Conservation (phyloP, 2,113 vertebrate genomes). For the Probosciger aterrimus region DNA sequence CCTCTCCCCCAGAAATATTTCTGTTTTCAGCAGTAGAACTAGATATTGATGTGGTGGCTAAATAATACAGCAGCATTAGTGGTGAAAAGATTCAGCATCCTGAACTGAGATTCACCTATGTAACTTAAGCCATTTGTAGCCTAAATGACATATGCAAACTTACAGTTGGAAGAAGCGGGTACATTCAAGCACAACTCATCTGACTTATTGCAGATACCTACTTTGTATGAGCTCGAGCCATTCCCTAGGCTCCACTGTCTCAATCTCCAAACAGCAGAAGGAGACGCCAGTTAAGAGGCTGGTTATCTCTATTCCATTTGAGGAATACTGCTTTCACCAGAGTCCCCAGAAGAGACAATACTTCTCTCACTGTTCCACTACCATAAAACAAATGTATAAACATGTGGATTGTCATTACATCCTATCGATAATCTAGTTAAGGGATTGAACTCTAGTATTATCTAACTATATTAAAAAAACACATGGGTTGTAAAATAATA, state of each 20-base stretch:
- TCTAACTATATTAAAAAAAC: background rate
- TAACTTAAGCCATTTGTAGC: background rate
- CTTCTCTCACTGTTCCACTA: background rate
- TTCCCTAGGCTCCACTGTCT: background rate
- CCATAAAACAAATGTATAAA: background rate
- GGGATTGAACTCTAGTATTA: background rate
- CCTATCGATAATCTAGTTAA: background rate
- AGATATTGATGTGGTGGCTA: background rate
- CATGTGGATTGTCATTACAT: background rate
- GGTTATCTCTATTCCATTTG: rapidly evolving
- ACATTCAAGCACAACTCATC: background rate
- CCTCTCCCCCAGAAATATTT: background rate
- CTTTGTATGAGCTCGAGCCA: background rate
- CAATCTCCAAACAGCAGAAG: background rate
- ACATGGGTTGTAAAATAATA: background rate
- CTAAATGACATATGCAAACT: background rate
- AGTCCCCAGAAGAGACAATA: background rate
- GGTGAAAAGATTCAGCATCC: background rate
- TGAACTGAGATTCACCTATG: background rate
- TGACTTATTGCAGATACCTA: background rate
- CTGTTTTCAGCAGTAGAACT: background rate
- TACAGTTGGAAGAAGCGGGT: background rate
- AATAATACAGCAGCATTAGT: background rate
- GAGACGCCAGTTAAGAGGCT: background rate
- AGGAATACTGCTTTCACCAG: background rate